Evolutionary conservation across 1,140 invertebrate species (phyloP), one percentile per base, ranked within the genome.

Genomic region (Macrosteles quadrilineatus): DNA sequence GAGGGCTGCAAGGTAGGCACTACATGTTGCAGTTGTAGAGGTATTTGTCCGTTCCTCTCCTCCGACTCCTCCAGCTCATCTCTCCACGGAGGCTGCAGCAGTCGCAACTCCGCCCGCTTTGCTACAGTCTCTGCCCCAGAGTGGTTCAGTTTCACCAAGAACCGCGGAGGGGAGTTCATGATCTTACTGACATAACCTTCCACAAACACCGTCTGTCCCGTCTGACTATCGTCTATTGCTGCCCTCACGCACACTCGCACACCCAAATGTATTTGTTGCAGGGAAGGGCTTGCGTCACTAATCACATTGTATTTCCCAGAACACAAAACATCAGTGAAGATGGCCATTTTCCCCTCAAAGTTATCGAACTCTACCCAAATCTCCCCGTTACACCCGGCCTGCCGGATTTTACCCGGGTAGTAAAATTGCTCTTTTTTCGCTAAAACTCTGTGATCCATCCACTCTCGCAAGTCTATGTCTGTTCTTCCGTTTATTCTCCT

Each of bases 31-130:
- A 75, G 29, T 23, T 71, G 73, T 1, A 74, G 64, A 43, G 72
- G 67, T 29, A 69, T 66, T 67, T 73, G 73, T 32, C 70, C 73
- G 59, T 72, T 76, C 29, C 25, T 30, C 9, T 67, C 64, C 21
- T 72, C 83, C 53, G 85, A 81, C 79, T 92, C 91, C 76, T 94
- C 93, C 50, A 98, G 81, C 80, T 98, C 96, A 76, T 98, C 96
- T 82, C 88, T 93, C 96, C 96, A 98, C 0, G 96, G 96, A 14
- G 96, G 95, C 77, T 92, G 87, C 66, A 98, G 80, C 1, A 98
- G 85, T n/a, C 96, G 85, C 40, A 98, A 80, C 79, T 96, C 94
- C 1, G 96, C 93, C 31, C 96, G 84, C 75, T 91, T 91, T 62
- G 95, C 90, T 72, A 88, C 84, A 70, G 81, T 80, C 74, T 81